Base-by-base conservation (phyloP, 2,797 vertebrate species). In the Pipistrellus kuhlii region DNA sequence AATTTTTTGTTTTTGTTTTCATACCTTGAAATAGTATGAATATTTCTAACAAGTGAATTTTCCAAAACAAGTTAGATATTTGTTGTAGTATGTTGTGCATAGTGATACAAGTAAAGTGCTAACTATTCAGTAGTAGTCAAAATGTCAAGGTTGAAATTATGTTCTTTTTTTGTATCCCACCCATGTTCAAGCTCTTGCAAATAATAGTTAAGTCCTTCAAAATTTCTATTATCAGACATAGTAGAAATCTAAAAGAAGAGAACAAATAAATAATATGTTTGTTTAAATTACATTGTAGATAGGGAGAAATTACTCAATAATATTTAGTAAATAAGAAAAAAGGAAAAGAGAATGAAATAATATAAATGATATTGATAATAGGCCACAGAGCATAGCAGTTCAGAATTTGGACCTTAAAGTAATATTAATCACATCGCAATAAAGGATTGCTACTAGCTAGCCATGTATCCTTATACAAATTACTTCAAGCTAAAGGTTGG, bases 121-220 rank as follows among this genome's bases (percentile, higher is more conserved):
- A 55, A 75, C 13, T 64, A 76, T 53, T 76, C 25, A 78, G 90
- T 75, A 78, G 89, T 75, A 94, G n/a, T 62, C 88, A 88, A 78
- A 85, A 90, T 48, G 11, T 17, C 18, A 93, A 75, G n/a, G 8
- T 57, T 82, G 35, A 82, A 44, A 68, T 88, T 41, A 85, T 17
- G 69, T 87, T 86, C 23, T 46, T 30, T 82, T 1, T 32, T 6
- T 6, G 10, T 73, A 35, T 86, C 8, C 3, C 25, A 71, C 1
- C 1, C 4, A 38, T 11, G 1, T 82, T 81, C 12, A 75, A 69
- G 21, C 3, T 95, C 90, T 62, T 69, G 9, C 27, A 35, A 68
- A 53, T 51, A 32, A 68, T 21, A 76, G 13, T 27, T 17, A 6
- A 48, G 13, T 55, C 21, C 14, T 80, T 85, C 44, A 81, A 76